These are phyloP conservation scores for Anoplius nigerrimus DNA, from an alignment of 2,888 invertebrate genomes.

Conservation along the genomic window DNA sequence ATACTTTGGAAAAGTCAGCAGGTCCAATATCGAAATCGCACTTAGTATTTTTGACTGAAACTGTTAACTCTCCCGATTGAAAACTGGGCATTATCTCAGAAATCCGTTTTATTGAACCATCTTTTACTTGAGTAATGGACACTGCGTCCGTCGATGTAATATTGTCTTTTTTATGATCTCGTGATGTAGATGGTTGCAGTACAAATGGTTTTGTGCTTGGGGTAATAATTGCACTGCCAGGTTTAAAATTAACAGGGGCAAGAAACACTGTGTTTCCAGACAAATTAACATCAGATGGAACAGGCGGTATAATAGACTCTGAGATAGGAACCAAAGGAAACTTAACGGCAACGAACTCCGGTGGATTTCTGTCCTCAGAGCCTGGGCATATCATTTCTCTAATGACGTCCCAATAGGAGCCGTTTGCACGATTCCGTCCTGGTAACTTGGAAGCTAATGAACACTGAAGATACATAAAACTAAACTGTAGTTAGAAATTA, in stretches of 20 bases:
- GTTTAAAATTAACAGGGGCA: constrained; percentile 77
- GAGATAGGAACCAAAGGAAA: constrained; percentile 83
- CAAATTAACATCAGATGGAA: constrained; percentile 75
- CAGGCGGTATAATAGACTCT: constrained; percentile 84
- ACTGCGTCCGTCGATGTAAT: constrained; percentile 32
- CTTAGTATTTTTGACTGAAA: constrained; percentile 70
- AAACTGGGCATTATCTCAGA: constrained; percentile 68
- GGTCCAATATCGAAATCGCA: constrained; percentile 67
- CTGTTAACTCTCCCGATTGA: constrained; percentile 70
- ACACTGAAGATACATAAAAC: constrained; percentile 71
- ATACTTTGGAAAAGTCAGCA: constrained; percentile 65
- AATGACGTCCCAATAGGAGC: constrained; percentile 87
- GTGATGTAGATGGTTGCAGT: constrained; percentile 61
- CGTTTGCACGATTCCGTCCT: constrained; percentile 84
- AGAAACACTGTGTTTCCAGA: constrained; percentile 86
- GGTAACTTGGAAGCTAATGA: constrained; percentile 89
- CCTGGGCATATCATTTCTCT: constrained; percentile 85
- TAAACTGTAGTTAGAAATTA: not conserved
- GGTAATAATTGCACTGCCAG: constrained; percentile 66
- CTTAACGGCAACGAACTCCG: constrained; percentile 81
- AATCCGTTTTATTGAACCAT: constrained; percentile 46
- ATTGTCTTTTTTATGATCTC: constrained; percentile 62
- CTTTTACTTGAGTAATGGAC: constrained; percentile 53
- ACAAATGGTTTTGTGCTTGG: constrained; percentile 68
- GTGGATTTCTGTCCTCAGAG: constrained; percentile 79